These are phyloP conservation scores for Eupithecia inturbata DNA, from an alignment of 2,888 invertebrate species.

Conservation along the genomic window DNA sequence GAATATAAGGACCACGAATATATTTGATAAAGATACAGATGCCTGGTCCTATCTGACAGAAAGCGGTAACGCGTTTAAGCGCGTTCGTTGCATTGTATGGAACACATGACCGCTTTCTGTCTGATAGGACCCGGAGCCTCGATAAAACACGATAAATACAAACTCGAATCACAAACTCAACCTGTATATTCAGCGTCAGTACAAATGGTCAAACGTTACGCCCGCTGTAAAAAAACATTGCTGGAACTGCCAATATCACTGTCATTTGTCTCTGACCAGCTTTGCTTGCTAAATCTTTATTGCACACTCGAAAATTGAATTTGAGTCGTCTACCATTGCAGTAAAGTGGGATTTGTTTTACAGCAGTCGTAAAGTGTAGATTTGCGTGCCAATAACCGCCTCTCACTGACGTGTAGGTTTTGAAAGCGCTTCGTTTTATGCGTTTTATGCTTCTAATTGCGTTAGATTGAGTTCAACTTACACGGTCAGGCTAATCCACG, in stretches of 20 bases:
- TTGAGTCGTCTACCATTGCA: slow-evolving; percentile 40
- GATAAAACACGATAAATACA: no score
- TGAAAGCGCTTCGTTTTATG: slow-evolving; percentile 62
- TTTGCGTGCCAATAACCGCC: slow-evolving; percentile 61
- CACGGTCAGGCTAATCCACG: not conserved
- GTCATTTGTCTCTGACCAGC: slow-evolving; percentile 69
- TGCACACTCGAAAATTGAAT: slow-evolving; percentile 40
- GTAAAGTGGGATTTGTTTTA: slow-evolving; percentile 41
- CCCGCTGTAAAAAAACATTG: slow-evolving; percentile 56
- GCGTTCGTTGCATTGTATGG: no score
- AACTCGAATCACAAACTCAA: not conserved
- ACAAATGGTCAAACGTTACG: slow-evolving; percentile 48
- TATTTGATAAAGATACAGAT: not conserved
- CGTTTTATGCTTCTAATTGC: slow-evolving; percentile 37
- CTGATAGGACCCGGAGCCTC: no score
- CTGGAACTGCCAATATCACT: slow-evolving; percentile 72
- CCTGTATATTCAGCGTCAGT: not conserved
- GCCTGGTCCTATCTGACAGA: no score
- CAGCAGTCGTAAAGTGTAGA: slow-evolving; percentile 35
- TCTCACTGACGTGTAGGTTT: slow-evolving; percentile 65
- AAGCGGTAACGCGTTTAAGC: no score
- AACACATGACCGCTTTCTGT: no score
- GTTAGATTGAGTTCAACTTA: not conserved
- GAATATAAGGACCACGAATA: not conserved
- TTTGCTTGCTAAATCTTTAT: slow-evolving; percentile 53